Evolutionary conservation across 2,113 vertebrate species (phyloP).

Genomic region (Steatornis caripensis): DNA sequence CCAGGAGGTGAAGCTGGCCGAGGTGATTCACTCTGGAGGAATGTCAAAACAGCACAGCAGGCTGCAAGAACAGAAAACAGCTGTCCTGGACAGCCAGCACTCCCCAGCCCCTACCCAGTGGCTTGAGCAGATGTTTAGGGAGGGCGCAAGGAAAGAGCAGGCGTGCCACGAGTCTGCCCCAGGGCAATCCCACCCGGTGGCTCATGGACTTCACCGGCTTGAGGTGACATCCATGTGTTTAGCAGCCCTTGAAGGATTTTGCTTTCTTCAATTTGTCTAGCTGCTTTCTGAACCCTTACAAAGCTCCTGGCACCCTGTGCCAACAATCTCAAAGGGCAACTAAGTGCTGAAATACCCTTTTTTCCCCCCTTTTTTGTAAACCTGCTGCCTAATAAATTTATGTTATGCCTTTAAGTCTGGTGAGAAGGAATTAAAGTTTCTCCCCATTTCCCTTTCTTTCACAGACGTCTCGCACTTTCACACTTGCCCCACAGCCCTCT

Average conservation of each 20-base stretch:
- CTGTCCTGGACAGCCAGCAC: background rate
- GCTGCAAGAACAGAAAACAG: background rate
- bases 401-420: background rate
- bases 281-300: background rate
- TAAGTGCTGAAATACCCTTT: background rate
- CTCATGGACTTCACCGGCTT: background rate
- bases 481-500: background rate
- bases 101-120: background rate
- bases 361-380: background rate
- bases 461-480: rapidly evolving
- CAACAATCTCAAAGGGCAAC: background rate
- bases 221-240: background rate
- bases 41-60: background rate
- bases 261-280: background rate
- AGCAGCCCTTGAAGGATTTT: background rate
- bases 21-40: background rate
- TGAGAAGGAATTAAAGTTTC: background rate
- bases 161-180: no score
- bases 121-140: background rate
- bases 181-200: background rate
- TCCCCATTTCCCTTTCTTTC: background rate
- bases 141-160: background rate
- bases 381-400: background rate
- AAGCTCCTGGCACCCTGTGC: background rate
- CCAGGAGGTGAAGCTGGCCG: background rate